Base-by-base conservation (phyloP, 2,113 vertebrate species). In the Coptodon rendalli region DNA sequence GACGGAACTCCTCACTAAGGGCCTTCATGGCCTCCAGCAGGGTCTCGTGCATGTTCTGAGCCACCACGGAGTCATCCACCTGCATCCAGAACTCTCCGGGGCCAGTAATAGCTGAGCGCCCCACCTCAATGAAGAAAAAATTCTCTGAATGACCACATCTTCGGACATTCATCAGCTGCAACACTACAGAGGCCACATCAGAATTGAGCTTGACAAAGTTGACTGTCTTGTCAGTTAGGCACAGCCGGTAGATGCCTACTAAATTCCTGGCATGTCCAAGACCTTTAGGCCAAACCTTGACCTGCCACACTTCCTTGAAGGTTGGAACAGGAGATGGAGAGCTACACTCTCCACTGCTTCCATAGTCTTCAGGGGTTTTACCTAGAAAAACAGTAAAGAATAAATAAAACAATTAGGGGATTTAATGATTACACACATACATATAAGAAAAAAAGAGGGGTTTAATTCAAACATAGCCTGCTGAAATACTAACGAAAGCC, bases 71-170 rank as follows among this genome's bases (percentile, higher is more conserved):
- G 85, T 98, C 96, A 0, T 97, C 97, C n/a, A 97, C 97, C 92
- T 97, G 96, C 97, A 98, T 97, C 97, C 97, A 98, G 90, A 98
- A 96, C 94, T 97, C 97, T 48, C 97, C 95, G 0, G 97, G 97
- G 1, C 97, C 97, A 0, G 95, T 97, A 45, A 97, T 95, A 0
- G 96, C 97, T 0, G 95, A 97, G 29, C 95, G 96, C 6, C 97
- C 96, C 24, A 98, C 97, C 90, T 98, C 97, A 34, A 97, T 97
- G 89, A 98, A 98, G 92, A 97, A 98, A 82, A 96, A 97, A 52
- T 97, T 96, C 89, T 97, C 97, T 0, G 97, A 96, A 80, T 97
- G 97, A 24, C 97, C 96, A 5, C 97, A 98, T 61, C 96, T 94
- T 31, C 96, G 96, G 6, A 97, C 96, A 80, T 97, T 98, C 96